Conservation (phyloP, 2,797 vertebrate species). For the Dicrostonyx torquatus region DNA sequence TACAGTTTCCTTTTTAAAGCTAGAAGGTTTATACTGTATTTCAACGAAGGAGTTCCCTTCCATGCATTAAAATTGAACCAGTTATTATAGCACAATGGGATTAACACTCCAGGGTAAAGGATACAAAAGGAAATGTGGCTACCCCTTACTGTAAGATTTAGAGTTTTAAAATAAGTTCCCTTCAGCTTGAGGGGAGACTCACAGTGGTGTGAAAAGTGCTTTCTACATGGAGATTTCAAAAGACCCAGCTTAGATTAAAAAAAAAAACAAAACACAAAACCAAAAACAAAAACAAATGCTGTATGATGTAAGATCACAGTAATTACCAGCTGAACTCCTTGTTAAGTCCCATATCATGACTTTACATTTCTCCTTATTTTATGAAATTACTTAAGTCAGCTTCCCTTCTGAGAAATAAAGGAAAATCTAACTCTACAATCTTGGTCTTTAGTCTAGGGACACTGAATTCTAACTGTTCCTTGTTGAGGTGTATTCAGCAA, state of each 20-base stretch:
- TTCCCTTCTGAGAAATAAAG: background rate
- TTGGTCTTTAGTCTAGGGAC: background rate
- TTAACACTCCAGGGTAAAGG: constrained; percentile 40
- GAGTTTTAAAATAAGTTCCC: constrained; percentile 74
- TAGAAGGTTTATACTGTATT: constrained; percentile 61
- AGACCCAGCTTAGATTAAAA: background rate
- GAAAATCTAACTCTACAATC: background rate
- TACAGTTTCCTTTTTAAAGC: constrained; percentile 74
- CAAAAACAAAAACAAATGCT: background rate
- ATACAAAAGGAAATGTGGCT: constrained; percentile 62
- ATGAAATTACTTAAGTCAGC: background rate
- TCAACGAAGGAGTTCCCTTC: constrained; percentile 65
- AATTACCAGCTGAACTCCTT: constrained; percentile 16
- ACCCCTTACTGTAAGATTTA: constrained; percentile 55
- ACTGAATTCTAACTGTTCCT: background rate
- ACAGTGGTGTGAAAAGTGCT: constrained; percentile 48
- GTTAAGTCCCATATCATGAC: background rate
- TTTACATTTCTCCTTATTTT: background rate
- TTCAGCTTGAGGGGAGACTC: constrained; percentile 54
- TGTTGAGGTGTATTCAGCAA: background rate
- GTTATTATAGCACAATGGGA: constrained; percentile 74
- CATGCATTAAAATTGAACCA: constrained; percentile 73
- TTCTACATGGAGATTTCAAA: constrained; percentile 54
- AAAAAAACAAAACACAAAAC: too few species aligned
- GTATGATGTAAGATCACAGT: background rate